Evolutionary conservation across 2,888 invertebrate species (phyloP), one percentile per base, ranked within the genome.

Genomic region (Chelonus formosanus): DNA sequence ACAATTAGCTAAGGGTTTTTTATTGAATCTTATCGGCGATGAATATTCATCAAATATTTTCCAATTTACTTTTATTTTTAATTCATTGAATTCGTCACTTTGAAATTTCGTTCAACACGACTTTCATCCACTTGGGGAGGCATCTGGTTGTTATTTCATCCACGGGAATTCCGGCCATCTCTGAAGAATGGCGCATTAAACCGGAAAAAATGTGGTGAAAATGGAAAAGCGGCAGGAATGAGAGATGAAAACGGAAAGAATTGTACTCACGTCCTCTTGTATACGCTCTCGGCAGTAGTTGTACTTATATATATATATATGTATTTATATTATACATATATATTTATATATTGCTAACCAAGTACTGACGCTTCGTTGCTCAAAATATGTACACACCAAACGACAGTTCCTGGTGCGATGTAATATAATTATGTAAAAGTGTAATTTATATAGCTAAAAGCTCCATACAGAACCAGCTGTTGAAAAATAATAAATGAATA

Each of bases 201-300:
- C 35, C 40, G 40, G 53, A 68, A 63, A 61, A 67, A 68, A 67
- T 73, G 65, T 67, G 58, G 68, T 53, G 69, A 67, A 54, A 67
- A 68, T 61, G 64, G 59, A 52, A 20, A 43, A 53, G 47, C 50
- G 62, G 62, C 35, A 35, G 58, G 53, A 47, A 36, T 20, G 8
- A 48, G 31, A 63, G 53, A 50, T 36, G 70, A 59, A 71, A 75
- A 73, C 57, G 70, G 63, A 67, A 74, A 75, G 67, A 71, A 73
- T 66, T 67, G 67, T 57, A 57, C 8, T 45, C 31, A 4, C 43
- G 10, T 31, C 35, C n/a, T 40, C 20, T n/a, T 55, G 40, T 40
- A 10, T 40, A 53, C 31, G 40, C 31, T 5, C 31, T 20, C 20
- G 34, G 60, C 40, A 32, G 32, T 10, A 34, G 20, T 32, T 52